Percentiles rank a stretch among this genome's conserved stretches.
These are phyloP conservation scores for Neosalanx taihuensis DNA, from an alignment of 2,797 vertebrate species.

Conservation along the genomic window DNA sequence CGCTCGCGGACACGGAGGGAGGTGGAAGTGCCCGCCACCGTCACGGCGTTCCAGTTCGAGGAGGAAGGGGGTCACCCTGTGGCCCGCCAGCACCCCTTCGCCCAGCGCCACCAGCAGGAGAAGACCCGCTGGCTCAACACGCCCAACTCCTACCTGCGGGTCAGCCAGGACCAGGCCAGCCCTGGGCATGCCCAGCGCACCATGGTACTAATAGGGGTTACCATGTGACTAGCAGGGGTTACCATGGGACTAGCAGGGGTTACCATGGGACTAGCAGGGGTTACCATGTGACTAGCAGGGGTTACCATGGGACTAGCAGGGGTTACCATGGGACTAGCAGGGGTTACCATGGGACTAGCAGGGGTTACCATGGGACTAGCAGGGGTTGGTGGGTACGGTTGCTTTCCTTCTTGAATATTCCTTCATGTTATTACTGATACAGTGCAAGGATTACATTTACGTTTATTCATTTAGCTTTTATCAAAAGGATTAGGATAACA, in stretches of 20 bases:
- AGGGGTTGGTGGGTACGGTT: background rate
- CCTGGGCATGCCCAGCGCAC: slow-evolving; percentile 79
- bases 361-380: too few species aligned
- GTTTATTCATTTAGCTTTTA: too few species aligned
- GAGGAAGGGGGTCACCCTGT: slow-evolving; percentile 76
- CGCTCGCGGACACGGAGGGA: slow-evolving; percentile 87
- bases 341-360: too few species aligned
- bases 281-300: too few species aligned
- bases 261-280: slow-evolving; percentile 71
- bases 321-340: slow-evolving; percentile 75
- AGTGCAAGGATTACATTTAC: background rate
- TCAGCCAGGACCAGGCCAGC: slow-evolving; percentile 82
- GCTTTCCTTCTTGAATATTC: background rate
- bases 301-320: too few species aligned
- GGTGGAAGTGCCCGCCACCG: slow-evolving; percentile 91
- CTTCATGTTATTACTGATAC: background rate
- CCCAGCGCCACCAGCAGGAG: slow-evolving; percentile 90
- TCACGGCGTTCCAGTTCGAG: slow-evolving; percentile 86
- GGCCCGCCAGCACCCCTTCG: slow-evolving; percentile 79
- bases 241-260: too few species aligned
- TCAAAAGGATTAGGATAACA: too few species aligned
- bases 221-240: too few species aligned
- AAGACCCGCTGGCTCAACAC: slow-evolving; percentile 97
- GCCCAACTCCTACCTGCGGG: slow-evolving; percentile 90
- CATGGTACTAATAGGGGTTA: slow-evolving; percentile 64